A percentile compares a stretch with the other conserved stretches of the same genome.
Evolutionary conservation across 2,113 vertebrate species (phyloP).

Genomic region (Talpa occidentalis): DNA sequence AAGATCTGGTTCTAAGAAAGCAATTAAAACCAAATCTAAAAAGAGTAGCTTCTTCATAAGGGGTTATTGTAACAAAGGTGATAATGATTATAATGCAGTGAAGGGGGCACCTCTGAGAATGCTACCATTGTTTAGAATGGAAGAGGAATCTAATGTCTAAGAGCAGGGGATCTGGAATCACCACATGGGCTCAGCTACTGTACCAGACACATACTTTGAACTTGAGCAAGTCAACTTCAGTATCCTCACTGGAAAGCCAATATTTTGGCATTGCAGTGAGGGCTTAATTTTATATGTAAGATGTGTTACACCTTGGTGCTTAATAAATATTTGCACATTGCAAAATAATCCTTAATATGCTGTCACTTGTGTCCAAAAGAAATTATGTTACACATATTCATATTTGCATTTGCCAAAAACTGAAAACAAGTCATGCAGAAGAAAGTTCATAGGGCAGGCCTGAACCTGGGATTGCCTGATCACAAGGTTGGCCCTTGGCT

Average conservation of each 20-base stretch:
- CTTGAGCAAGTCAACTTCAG: not conserved
- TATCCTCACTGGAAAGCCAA: not conserved
- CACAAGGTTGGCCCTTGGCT: not conserved
- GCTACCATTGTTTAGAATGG: not conserved
- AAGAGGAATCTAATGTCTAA: not conserved
- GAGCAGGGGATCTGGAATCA: not conserved
- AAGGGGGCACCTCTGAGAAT: not conserved
- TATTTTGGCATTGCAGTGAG: not conserved
- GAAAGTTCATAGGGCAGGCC: not conserved
- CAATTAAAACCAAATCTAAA: not conserved
- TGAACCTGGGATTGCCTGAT: not conserved
- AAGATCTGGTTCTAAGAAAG: not conserved
- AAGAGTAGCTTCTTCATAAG: not conserved
- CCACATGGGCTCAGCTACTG: not conserved
- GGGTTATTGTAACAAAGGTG: not conserved
- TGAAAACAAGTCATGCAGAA: not conserved
- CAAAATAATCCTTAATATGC: not conserved
- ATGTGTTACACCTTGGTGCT: not conserved
- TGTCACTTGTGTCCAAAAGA: not conserved
- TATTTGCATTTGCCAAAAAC: not conserved
- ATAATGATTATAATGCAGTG: not conserved
- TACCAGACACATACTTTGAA: not conserved
- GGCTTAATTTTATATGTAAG: not conserved
- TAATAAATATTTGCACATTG: not conserved
- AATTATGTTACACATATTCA: not conserved